Conservation (phyloP, 2,888 invertebrate genomes). For the Oscheius sp. region DNA sequence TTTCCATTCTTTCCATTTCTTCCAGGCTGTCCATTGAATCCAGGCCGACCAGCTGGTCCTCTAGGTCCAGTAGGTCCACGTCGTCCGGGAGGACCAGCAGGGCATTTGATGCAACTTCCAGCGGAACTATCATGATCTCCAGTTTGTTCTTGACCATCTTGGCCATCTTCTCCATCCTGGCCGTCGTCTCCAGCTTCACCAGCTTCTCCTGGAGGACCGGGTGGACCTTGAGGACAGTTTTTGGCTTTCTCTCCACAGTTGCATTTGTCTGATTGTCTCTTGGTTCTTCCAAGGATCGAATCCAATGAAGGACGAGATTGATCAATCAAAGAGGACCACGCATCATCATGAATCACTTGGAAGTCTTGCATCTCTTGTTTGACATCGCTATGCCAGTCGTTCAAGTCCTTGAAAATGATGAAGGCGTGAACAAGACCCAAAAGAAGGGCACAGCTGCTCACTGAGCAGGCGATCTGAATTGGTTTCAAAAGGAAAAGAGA, state of each 20-base stretch:
- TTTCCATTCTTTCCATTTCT: conserved; percentile 47
- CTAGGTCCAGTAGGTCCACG: conserved; percentile 36
- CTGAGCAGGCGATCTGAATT: conserved; percentile 5
- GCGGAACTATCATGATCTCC: background rate
- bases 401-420: conserved; percentile 6
- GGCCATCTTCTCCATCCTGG: conserved; percentile 1
- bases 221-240: conserved; percentile 16
- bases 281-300: background rate
- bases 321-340: conserved; percentile 5
- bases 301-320: background rate
- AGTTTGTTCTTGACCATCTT: background rate
- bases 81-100: conserved; percentile 44
- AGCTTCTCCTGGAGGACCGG: conserved; percentile 20
- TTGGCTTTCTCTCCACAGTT: conserved; percentile 22
- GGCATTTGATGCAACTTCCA: conserved; percentile 48
- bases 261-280: conserved; percentile 12
- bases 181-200: conserved; percentile 26
- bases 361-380: conserved; percentile 9
- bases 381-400: conserved; percentile 13
- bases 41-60: conserved; percentile 35
- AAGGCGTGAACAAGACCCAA: background rate
- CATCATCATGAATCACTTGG: conserved; percentile 15
- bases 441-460: background rate
- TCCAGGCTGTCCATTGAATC: conserved; percentile 41
- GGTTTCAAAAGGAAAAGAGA: background rate